Evolutionary conservation across 1,140 invertebrate species (phyloP).

Genomic region (Dendrolimus kikuchii): DNA sequence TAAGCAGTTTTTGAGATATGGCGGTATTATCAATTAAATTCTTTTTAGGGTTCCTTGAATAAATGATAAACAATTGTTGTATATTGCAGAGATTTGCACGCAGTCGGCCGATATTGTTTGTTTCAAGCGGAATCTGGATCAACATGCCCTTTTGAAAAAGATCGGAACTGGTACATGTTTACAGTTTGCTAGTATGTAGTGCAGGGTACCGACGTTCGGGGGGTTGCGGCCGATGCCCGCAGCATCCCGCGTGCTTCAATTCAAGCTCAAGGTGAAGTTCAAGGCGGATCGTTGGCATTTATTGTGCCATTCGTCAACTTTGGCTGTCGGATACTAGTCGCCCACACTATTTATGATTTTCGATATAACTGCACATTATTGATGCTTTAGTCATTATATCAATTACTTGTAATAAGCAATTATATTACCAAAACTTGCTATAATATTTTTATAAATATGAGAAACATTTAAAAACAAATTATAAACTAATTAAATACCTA

Average conservation of each 20-base stretch:
- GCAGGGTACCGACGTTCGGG: conserved; percentile 17
- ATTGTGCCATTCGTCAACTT: conserved; percentile 59
- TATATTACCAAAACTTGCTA: no score
- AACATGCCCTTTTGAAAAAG: conserved; percentile 26
- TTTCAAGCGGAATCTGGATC: conserved; percentile 18
- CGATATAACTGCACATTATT: not conserved
- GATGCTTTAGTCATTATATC: not conserved
- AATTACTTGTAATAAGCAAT: no score
- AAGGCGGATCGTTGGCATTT: conserved; percentile 66
- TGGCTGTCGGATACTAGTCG: conserved; percentile 13
- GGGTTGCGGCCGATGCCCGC: conserved; percentile 19
- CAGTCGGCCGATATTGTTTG: not conserved
- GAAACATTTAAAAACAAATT: no score
- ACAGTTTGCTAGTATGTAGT: conserved; percentile 24
- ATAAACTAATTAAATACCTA: no score
- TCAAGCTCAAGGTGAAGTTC: conserved; percentile 44
- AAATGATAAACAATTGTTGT: no score
- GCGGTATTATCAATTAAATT: no score
- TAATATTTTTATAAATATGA: no score
- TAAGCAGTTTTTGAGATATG: no score
- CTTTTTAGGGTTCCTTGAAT: no score
- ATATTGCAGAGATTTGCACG: no score
- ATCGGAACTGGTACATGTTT: conserved; percentile 36
- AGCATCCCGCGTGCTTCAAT: conserved; percentile 39
- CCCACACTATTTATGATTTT: conserved; percentile 14